These are phyloP conservation scores for Lycorma delicatula DNA, from an alignment of 1,140 invertebrate genomes.

Conservation along the genomic window DNA sequence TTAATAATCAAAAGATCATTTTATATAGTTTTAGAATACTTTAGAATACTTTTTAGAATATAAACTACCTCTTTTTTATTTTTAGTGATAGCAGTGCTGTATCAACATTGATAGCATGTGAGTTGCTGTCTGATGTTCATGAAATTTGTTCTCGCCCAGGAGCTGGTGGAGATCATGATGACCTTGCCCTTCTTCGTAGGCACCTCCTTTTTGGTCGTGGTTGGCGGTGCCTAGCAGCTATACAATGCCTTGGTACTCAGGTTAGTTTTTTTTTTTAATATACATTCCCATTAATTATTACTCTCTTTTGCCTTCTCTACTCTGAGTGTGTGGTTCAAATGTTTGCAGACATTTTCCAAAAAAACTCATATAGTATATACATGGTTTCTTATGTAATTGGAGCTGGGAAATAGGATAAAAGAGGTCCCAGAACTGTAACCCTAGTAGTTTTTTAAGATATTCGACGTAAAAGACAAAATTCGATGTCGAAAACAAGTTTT, in stretches of 20 bases:
- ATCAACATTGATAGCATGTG: conserved; percentile 49
- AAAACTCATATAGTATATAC: no score
- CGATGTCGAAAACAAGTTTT: no score
- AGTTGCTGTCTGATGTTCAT: conserved; percentile 52
- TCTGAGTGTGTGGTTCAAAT: no score
- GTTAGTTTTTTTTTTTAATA: no score
- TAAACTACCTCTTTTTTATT: not conserved
- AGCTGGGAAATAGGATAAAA: no score
- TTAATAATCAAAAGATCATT: not conserved
- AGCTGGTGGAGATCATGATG: conserved; percentile 36
- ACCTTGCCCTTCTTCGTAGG: conserved; percentile 41
- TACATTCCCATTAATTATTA: no score
- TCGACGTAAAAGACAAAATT: no score
- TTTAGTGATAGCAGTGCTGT: conserved; percentile 36
- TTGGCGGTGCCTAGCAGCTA: conserved; percentile 49
- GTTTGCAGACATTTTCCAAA: no score
- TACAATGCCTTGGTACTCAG: conserved; percentile 47
- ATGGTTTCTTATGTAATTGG: no score
- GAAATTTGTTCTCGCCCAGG: conserved; percentile 40
- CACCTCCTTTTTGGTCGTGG: conserved; percentile 49
- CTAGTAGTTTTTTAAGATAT: no score
- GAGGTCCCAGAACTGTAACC: no score
- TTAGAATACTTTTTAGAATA: not conserved
- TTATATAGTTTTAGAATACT: not conserved
- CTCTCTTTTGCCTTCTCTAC: no score